phyloP scores from a whole-genome alignment of 2,888 invertebrate species.

The Melitaea athalia region DNA sequence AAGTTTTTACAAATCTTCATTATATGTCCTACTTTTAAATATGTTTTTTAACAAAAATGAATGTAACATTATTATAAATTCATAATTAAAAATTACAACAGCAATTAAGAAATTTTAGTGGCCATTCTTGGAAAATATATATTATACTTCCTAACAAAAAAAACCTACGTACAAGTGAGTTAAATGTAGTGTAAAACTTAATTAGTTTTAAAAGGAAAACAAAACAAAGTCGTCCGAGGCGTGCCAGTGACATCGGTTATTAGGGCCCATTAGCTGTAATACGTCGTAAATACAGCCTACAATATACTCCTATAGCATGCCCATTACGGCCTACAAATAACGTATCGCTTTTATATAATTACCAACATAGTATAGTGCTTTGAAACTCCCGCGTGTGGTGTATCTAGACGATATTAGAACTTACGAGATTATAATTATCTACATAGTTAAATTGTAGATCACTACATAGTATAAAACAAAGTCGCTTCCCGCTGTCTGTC shows the following conservation, averaged over 20 bases:
- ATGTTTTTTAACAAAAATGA: no score
- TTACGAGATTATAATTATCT: no score
- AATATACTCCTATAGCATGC: not conserved
- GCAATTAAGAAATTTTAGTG: not conserved
- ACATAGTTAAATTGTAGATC: no score
- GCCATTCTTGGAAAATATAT: not conserved
- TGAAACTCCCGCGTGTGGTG: not conserved
- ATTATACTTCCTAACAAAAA: not conserved
- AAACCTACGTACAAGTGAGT: not conserved
- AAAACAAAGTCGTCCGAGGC: constrained; percentile 18
- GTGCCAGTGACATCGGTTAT: constrained; percentile 25
- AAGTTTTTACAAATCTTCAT: no score
- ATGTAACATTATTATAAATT: no score
- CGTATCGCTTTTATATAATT: constrained; percentile 1
- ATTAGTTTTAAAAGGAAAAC: constrained; percentile 25
- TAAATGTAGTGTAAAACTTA: constrained; percentile 3
- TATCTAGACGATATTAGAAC: not conserved
- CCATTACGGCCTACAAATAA: constrained; percentile 6
- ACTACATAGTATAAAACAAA: no score
- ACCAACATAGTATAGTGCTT: not conserved
- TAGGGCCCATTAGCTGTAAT: constrained; percentile 25
- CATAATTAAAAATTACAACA: no score
- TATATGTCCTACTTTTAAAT: no score
- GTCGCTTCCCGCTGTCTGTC: no score
- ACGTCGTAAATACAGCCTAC: constrained; percentile 14